Evolutionary conservation across 2,113 vertebrate species (phyloP).

Genomic region (Empidonax alnorum): DNA sequence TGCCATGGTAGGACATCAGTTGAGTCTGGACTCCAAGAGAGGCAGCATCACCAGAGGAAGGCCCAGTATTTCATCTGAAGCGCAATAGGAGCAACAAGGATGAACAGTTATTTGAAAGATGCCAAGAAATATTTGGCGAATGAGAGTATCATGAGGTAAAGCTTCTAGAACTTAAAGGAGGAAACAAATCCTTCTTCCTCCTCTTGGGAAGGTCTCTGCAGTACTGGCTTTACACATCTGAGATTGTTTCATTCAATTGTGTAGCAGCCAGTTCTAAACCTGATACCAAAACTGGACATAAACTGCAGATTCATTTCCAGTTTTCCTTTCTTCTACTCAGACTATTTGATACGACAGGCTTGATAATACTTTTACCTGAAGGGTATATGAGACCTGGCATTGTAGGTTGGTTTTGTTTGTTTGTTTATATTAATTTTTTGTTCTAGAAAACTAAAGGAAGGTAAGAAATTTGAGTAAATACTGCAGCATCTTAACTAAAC

Average conservation of each 20-base stretch:
- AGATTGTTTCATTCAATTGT: slow-evolving; percentile 37
- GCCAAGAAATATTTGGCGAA: slow-evolving; percentile 40
- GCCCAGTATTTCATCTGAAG: neutral
- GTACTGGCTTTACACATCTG: slow-evolving; percentile 7
- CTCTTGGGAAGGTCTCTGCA: slow-evolving; percentile 13
- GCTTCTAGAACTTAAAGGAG: slow-evolving; percentile 36
- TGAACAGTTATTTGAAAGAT: neutral
- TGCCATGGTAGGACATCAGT: neutral
- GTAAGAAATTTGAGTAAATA: neutral
- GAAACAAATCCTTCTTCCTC: slow-evolving; percentile 5
- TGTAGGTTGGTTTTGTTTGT: neutral
- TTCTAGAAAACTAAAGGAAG: neutral
- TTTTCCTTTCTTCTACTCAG: neutral
- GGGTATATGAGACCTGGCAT: neutral
- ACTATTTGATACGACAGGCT: neutral
- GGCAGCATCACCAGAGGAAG: neutral
- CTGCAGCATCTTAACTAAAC: neutral
- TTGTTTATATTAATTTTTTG: neutral
- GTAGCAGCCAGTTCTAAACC: slow-evolving; percentile 16
- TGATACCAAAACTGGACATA: slow-evolving; percentile 9
- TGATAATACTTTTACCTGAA: neutral
- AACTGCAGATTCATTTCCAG: neutral
- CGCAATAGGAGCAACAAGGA: neutral
- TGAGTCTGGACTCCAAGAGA: neutral
- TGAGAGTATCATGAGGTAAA: neutral